phyloP scores from a whole-genome alignment of 2,113 vertebrate genomes.

The Buteo buteo region DNA sequence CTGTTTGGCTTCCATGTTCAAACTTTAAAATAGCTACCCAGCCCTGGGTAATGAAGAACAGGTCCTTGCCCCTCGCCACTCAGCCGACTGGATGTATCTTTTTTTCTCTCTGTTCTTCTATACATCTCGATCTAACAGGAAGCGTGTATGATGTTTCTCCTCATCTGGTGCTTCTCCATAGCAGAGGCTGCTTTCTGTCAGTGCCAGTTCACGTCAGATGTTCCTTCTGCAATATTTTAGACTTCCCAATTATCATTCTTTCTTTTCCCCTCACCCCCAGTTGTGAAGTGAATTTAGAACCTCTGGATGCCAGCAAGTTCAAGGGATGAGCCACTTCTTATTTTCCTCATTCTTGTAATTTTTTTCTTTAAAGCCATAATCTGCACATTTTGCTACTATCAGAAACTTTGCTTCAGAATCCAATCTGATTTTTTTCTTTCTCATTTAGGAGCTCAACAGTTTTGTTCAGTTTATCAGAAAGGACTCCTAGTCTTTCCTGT shows the following conservation, averaged over 20 bases:
- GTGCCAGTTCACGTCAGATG: background rate
- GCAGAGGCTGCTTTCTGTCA: constrained; percentile 21
- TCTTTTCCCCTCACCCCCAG: background rate
- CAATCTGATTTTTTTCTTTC: background rate
- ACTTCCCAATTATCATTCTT: constrained; percentile 8
- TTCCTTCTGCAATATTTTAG: constrained; percentile 21
- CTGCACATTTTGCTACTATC: background rate
- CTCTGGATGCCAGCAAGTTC: constrained; percentile 20
- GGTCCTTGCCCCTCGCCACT: background rate
- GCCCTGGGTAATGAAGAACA: background rate
- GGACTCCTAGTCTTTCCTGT: background rate
- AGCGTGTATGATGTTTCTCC: background rate
- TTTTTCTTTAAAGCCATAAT: constrained; percentile 2
- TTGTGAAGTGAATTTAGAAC: constrained; percentile 13
- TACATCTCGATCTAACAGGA: background rate
- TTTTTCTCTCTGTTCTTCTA: background rate
- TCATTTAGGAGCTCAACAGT: background rate
- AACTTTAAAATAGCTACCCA: constrained; percentile 11
- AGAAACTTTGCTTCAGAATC: background rate
- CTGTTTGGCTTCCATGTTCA: background rate
- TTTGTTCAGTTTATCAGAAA: background rate
- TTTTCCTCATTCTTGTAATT: constrained; percentile 16
- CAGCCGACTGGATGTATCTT: background rate
- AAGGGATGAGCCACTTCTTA: background rate
- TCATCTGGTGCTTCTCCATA: background rate